Evolutionary conservation across 2,797 vertebrate genomes (phyloP).

Genomic region (Phaenicophaeus curvirostris): DNA sequence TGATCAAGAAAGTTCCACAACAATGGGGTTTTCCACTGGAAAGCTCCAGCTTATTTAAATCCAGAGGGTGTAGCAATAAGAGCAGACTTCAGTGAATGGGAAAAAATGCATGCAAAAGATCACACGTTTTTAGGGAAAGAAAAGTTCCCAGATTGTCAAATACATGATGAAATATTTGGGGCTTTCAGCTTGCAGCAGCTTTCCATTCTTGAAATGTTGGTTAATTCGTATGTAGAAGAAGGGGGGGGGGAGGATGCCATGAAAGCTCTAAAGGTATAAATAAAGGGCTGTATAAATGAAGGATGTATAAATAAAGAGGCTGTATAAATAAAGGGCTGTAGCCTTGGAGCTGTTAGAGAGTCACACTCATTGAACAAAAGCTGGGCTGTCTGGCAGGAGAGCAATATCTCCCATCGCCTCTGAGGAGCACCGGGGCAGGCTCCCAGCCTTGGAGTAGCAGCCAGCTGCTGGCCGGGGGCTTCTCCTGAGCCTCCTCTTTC

Average conservation of each 20-base stretch:
- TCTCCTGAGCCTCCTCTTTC: not conserved
- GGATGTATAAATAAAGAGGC: too few relatives aligned
- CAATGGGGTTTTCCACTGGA: not conserved
- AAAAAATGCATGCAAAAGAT: not conserved
- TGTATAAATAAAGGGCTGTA: not conserved
- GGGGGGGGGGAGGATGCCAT: not conserved
- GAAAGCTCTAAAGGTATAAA: not conserved
- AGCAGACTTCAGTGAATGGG: not conserved
- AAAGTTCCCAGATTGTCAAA: not conserved
- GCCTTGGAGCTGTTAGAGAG: not conserved
- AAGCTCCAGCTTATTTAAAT: not conserved
- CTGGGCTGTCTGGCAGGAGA: not conserved
- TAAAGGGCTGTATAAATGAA: too few relatives aligned
- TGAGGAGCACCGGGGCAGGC: fast-evolving
- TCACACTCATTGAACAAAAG: not conserved
- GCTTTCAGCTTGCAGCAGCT: not conserved
- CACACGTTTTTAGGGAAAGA: not conserved
- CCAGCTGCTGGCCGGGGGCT: not conserved
- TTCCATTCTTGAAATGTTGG: constrained; percentile 3
- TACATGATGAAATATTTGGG: not conserved
- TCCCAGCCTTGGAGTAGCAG: not conserved
- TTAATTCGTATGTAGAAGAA: not conserved
- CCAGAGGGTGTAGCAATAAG: not conserved
- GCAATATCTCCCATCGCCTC: not conserved
- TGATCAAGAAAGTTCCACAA: not conserved